A percentile compares a stretch with the other conserved stretches of the same genome.
Conservation (phyloP, 2,888 invertebrate species). For the Poecilobothrus nobilitatus region DNA sequence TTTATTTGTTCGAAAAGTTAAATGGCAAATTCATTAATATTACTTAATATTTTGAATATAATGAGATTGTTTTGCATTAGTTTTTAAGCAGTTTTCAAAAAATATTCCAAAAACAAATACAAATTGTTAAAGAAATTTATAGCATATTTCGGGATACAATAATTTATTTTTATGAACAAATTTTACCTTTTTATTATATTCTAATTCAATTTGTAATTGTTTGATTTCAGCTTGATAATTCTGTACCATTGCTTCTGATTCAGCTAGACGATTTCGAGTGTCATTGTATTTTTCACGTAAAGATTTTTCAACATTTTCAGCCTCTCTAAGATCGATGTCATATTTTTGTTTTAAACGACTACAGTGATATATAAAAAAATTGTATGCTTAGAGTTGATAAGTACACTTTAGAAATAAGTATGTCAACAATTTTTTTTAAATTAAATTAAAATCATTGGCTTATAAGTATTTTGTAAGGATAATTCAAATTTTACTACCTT, state of each 20-base stretch:
- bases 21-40: too few relatives aligned
- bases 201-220: conserved; percentile 58
- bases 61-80: too few relatives aligned
- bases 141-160: too few relatives aligned
- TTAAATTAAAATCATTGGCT: too few relatives aligned
- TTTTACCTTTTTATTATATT: conserved; percentile 54
- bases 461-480: too few relatives aligned
- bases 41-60: too few relatives aligned
- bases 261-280: conserved; percentile 55
- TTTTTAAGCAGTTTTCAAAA: too few relatives aligned
- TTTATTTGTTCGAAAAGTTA: too few relatives aligned
- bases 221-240: conserved; percentile 52
- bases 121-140: too few relatives aligned
- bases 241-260: conserved; percentile 55
- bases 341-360: conserved; percentile 70
- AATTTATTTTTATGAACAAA: background rate
- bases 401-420: background rate
- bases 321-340: conserved; percentile 59
- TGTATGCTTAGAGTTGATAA: background rate
- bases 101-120: too few relatives aligned
- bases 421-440: conserved; percentile 15
- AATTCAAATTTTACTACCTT: too few relatives aligned
- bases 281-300: conserved; percentile 59
- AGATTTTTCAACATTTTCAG: conserved; percentile 58
- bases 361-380: conserved; percentile 21